These are phyloP conservation scores for Myotis davidii DNA, from an alignment of 2,113 vertebrate genomes.

Conservation along the genomic window DNA sequence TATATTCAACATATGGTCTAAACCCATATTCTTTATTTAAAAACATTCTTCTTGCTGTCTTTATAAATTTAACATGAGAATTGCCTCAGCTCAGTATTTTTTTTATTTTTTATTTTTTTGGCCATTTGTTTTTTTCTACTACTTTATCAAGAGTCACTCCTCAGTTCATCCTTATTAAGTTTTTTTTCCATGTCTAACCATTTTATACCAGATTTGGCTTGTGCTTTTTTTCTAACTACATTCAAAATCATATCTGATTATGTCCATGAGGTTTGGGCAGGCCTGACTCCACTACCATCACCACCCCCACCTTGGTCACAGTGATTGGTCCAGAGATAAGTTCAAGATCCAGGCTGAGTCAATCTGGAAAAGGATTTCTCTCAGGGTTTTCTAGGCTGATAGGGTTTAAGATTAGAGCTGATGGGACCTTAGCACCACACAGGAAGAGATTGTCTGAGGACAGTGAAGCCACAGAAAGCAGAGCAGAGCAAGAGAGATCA, in stretches of 20 bases:
- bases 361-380: not conserved
- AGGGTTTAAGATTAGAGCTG: not conserved
- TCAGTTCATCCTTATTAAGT: not conserved
- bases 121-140: not conserved
- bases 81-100: not conserved
- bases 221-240: not conserved
- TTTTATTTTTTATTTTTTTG: not conserved
- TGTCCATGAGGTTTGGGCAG: not conserved
- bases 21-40: not conserved
- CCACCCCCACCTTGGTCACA: not conserved
- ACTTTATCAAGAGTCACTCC: not conserved
- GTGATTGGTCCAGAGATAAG: too few relatives aligned
- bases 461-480: not conserved
- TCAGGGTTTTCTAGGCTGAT: not conserved
- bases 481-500: not conserved
- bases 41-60: constrained; percentile 2
- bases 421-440: not conserved
- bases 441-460: not conserved
- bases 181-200: not conserved
- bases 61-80: not conserved
- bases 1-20: constrained; percentile 7
- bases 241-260: not conserved
- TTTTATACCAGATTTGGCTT: not conserved
- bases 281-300: too few relatives aligned
- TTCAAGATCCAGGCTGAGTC: not conserved